Evolutionary conservation across 2,888 invertebrate genomes (phyloP).

Genomic region (Lepidocyrtinus sp.): DNA sequence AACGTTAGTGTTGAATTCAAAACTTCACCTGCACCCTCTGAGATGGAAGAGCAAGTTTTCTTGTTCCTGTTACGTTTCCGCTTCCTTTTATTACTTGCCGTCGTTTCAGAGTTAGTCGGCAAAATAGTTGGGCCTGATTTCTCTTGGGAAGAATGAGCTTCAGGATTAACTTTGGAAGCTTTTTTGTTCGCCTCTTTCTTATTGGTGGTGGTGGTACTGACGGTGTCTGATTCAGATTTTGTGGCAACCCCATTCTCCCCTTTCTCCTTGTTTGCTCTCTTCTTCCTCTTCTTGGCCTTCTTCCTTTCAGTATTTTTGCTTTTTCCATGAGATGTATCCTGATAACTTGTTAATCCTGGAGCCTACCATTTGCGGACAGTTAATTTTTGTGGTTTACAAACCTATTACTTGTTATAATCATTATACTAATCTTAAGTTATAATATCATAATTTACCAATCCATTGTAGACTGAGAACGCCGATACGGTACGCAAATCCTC

Average conservation of each 20-base stretch:
- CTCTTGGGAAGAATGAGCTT: no score
- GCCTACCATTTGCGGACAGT: slow-evolving; percentile 24
- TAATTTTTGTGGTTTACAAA: no score
- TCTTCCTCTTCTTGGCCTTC: slow-evolving; percentile 37
- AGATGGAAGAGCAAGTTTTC: not conserved
- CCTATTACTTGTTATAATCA: no score
- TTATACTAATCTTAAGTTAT: no score
- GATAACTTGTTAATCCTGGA: slow-evolving; percentile 62
- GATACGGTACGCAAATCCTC: slow-evolving; percentile 24
- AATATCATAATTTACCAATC: slow-evolving; percentile 41
- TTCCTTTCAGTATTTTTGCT: slow-evolving; percentile 36
- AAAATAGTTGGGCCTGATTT: no score
- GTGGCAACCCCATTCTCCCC: not conserved
- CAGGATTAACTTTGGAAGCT: no score
- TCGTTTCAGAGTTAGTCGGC: no score
- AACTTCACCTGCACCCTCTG: not conserved
- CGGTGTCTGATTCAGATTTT: not conserved
- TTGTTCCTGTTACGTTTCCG: slow-evolving; percentile 25
- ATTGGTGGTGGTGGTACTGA: not conserved
- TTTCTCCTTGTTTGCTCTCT: not conserved
- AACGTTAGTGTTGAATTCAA: no score
- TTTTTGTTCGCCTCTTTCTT: not conserved
- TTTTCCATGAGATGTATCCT: slow-evolving; percentile 49
- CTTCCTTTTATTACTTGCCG: no score
- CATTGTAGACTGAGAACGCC: slow-evolving; percentile 40